Evolutionary conservation across 2,888 invertebrate genomes (phyloP).

Genomic region (Caradrina kadenii): DNA sequence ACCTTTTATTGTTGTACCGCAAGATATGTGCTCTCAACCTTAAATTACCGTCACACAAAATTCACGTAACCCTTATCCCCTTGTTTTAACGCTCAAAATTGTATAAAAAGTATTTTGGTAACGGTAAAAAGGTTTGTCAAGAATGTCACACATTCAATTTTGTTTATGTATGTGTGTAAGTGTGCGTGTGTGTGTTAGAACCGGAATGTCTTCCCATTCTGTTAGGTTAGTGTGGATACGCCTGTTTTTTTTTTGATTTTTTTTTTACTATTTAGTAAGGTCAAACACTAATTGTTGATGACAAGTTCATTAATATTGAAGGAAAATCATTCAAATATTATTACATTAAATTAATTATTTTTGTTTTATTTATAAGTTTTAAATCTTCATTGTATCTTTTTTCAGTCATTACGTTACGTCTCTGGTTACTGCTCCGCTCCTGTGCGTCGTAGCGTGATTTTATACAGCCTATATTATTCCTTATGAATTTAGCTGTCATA

Average conservation of each 20-base stretch:
- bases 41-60: neutral
- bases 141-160: constrained; percentile 49
- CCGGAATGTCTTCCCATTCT: constrained; percentile 73
- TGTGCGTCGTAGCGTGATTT: too few species aligned
- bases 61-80: accelerated
- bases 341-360: too few species aligned
- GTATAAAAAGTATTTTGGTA: neutral
- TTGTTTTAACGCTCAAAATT: neutral
- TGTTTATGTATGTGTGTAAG: constrained; percentile 29
- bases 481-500: too few species aligned
- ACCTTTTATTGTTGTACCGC: constrained; percentile 24
- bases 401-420: too few species aligned
- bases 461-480: too few species aligned
- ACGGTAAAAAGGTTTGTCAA: constrained; percentile 29
- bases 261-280: constrained; percentile 8
- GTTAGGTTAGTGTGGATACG: constrained; percentile 52
- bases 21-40: constrained; percentile 35
- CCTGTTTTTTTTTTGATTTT: neutral
- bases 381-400: too few species aligned
- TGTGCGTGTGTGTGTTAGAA: constrained; percentile 55
- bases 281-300: neutral
- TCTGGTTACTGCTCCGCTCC: too few species aligned
- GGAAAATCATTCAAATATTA: too few species aligned
- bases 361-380: too few species aligned
- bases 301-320: neutral